Evolutionary conservation across 2,888 invertebrate species (phyloP).

Genomic region (Diploptera punctata): DNA sequence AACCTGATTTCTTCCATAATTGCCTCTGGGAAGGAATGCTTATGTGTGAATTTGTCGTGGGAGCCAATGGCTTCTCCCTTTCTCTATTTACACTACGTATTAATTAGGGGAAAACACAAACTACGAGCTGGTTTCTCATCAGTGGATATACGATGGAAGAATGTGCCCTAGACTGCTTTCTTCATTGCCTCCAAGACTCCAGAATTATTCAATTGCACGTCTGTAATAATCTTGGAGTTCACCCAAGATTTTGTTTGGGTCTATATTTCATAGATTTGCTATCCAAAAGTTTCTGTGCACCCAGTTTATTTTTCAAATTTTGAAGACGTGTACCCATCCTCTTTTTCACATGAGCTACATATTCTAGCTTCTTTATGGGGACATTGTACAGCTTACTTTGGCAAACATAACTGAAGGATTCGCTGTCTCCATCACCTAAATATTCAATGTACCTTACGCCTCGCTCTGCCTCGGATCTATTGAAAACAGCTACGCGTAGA

Average conservation of each 20-base stretch:
- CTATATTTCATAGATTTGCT: background rate
- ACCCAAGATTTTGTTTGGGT: constrained; percentile 11
- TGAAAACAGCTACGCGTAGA: background rate
- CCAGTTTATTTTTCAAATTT: too few species aligned
- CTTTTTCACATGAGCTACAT: too few species aligned
- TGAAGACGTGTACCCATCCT: too few species aligned
- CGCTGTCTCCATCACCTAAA: too few species aligned
- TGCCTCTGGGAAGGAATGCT: too few species aligned
- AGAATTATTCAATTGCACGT: too few species aligned
- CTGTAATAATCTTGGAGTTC: too few species aligned
- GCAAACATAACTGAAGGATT: constrained; percentile 11
- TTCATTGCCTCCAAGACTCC: background rate
- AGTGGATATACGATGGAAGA: background rate
- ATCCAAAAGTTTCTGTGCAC: background rate
- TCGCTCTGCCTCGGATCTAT: too few species aligned
- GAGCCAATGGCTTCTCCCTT: too few species aligned
- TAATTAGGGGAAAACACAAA: background rate
- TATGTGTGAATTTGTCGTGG: too few species aligned
- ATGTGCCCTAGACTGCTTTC: background rate
- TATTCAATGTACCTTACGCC: constrained; percentile 27
- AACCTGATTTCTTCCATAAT: background rate
- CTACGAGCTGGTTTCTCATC: background rate
- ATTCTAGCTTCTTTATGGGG: background rate
- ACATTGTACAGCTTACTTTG: background rate
- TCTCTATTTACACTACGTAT: background rate